These are phyloP conservation scores for Todiramphus chloris DNA, from an alignment of 2,113 vertebrate species.

Conservation along the genomic window DNA sequence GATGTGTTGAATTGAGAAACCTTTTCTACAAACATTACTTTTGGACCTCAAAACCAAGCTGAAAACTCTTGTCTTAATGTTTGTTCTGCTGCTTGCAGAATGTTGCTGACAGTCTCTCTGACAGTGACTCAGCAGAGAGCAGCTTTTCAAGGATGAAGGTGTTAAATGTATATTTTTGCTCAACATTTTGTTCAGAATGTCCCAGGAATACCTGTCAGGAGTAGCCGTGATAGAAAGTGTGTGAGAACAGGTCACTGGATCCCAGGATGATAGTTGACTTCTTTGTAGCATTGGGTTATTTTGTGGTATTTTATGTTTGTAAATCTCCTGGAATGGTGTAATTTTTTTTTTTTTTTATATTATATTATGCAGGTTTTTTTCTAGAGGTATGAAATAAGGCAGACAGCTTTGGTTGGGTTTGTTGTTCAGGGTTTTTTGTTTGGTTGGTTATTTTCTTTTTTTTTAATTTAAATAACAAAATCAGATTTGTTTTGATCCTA, in stretches of 20 bases:
- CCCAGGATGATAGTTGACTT: not conserved
- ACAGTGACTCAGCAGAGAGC: constrained; percentile 46
- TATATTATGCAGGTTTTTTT: not conserved
- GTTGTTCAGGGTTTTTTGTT: not conserved
- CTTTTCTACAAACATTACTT: not conserved
- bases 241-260: not conserved
- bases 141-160: constrained; percentile 46
- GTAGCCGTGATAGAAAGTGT: not conserved
- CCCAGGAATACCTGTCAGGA: constrained; percentile 48
- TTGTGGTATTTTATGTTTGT: not conserved
- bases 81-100: constrained; percentile 40
- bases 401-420: not conserved
- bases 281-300: not conserved
- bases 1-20: constrained; percentile 2
- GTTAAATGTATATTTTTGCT: constrained; percentile 43
- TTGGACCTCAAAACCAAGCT: not conserved
- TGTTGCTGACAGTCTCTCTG: constrained; percentile 35
- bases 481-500: not conserved
- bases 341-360: not conserved
- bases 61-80: constrained; percentile 31
- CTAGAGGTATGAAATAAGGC: not conserved
- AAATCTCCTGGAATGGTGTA: not conserved
- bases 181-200: constrained; percentile 33
- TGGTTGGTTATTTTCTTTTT: not conserved
- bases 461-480: not conserved